Evolutionary conservation across 30 jellyfish, hydroid and myxozoan genomes (phyloP), one percentile per base, ranked within the genome.

Genomic region (Clytia hemisphaerica): DNA sequence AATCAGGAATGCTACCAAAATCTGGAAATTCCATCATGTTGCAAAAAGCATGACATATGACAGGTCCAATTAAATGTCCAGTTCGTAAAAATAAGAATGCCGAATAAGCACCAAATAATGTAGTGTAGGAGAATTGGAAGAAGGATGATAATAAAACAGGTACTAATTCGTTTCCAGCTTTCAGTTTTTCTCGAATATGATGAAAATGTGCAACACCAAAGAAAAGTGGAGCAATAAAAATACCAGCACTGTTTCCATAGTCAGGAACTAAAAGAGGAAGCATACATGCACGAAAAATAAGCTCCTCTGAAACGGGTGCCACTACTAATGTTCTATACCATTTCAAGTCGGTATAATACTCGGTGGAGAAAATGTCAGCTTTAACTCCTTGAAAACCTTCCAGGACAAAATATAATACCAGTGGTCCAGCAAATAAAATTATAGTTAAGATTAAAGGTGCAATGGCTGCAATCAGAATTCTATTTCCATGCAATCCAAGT

Each of bases 221-320:
- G 72, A 88, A 88, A 32, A 80, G 64, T 35, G 97, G 97, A 27
- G 95, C 92, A 4, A 88, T 59, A 29, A 80, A 40, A 2, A 88
- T 83, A 0, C 93, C 61, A 6, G 60, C 59, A 34, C 9, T 61
- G 3, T 33, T 22, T 7, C 93, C 93, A 61, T 80, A 80, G 4
- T 75, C 76, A 1, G 93, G 94, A 45, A 75, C 83, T 26, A 88
- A 78, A 29, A 88, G 37, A 12, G 97, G 97, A 21, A 88, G 83
- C 94, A 88, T 75, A 71, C 97, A 88, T 0, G 97, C 92, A 4
- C 97, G 80, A 55, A 80, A 88, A n/a, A 88, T 89, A 66, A 88
- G 80, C 51, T 88, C 97, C 67, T 88, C 97, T 34, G 97, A 80
- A 12, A 88, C 61, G n/a, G 97, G 97, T 22, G 97, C 97, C 75